Evolutionary conservation across 64 coral and sea anemone species (phyloP).

Genomic region (Pocillopora damicornis): DNA sequence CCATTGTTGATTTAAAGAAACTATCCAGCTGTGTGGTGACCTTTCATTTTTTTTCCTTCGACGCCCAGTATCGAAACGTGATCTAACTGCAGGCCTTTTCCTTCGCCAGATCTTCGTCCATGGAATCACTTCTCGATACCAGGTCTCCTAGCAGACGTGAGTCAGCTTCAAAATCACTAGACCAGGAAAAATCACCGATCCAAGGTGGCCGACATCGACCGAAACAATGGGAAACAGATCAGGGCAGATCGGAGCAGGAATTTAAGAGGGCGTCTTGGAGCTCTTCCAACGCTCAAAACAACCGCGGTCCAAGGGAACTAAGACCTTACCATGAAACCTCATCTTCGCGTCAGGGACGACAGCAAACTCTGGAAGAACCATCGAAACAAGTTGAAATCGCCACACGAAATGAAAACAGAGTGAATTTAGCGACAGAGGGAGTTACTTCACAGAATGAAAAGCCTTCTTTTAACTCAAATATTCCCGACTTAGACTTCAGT

Average conservation of each 20-base stretch:
- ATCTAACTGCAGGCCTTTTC: not conserved
- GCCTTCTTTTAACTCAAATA: not conserved
- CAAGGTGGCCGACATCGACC: not conserved
- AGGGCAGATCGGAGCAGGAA: not conserved
- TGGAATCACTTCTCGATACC: constrained; percentile 27
- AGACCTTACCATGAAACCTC: not conserved
- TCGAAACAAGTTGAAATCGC: not conserved
- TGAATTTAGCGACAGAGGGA: not conserved
- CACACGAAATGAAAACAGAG: not conserved
- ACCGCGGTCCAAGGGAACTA: not conserved
- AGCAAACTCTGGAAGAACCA: not conserved
- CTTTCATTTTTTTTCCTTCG: too few species aligned
- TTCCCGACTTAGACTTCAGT: not conserved
- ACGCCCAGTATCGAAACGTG: not conserved
- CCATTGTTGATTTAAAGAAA: too few species aligned
- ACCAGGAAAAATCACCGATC: not conserved
- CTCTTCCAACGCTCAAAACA: not conserved
- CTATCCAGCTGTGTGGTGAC: too few species aligned
- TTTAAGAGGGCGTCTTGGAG: not conserved
- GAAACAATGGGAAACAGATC: not conserved
- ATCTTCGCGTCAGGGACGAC: not conserved
- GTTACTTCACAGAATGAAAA: not conserved
- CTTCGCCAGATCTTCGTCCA: constrained; percentile 17
- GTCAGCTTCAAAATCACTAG: not conserved
- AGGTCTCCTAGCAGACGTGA: not conserved